Conservation (phyloP, 2,888 invertebrate genomes). For the Lathronympha strigana region DNA sequence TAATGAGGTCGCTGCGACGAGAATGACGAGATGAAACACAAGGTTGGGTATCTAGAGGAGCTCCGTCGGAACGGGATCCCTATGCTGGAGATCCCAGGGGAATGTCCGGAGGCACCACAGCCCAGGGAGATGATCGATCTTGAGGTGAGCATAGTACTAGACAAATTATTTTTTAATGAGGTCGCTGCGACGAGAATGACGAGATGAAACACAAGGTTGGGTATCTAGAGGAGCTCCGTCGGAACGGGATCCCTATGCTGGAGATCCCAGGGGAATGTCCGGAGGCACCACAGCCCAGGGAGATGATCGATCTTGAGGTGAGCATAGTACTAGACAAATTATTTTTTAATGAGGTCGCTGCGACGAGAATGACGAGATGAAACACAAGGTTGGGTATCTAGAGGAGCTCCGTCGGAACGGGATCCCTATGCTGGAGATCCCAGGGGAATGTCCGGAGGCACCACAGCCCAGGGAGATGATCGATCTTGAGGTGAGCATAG, state of each 20-base stretch:
- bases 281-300: slow-evolving; percentile 99
- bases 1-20: slow-evolving; percentile 99
- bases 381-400: slow-evolving; percentile 96
- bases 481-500: slow-evolving; percentile 89
- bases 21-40: slow-evolving; percentile 98
- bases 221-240: slow-evolving; percentile 98
- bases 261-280: slow-evolving; percentile 98
- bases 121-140: slow-evolving; percentile 99
- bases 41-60: slow-evolving; percentile 97
- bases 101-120: slow-evolving; percentile 99
- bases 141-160: slow-evolving; percentile 75
- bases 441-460: slow-evolving; percentile 99
- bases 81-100: slow-evolving; percentile 98
- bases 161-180: slow-evolving; percentile 94
- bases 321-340: not conserved
- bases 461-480: slow-evolving; percentile 99
- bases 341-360: slow-evolving; percentile 99
- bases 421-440: slow-evolving; percentile 98
- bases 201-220: slow-evolving; percentile 98
- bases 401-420: slow-evolving; percentile 98
- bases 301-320: slow-evolving; percentile 98
- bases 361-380: slow-evolving; percentile 99
- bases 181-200: slow-evolving; percentile 99
- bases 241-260: slow-evolving; percentile 98
- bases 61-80: slow-evolving; percentile 98